Base-by-base conservation (phyloP, 2,113 vertebrate genomes). In the Phalacrocorax pelagicus region DNA sequence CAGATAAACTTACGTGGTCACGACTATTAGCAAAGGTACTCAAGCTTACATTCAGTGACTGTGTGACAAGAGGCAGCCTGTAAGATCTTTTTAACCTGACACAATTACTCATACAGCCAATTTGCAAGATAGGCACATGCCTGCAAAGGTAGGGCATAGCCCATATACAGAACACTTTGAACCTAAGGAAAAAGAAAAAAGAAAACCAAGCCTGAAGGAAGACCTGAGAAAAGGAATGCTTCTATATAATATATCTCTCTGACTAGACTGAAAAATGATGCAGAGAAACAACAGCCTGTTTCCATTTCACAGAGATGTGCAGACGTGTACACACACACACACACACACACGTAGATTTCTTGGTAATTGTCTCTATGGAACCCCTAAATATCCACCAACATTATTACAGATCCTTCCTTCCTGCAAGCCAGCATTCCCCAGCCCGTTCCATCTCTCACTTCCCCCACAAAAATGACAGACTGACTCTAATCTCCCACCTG, bases 401-500 rank as follows among this genome's bases (percentile, higher is more conserved):
- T 93, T 90, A 77, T 92, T 72, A 90, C 57, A 91, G 93, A 96
- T 75, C 94, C 91, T 94, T 93, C 81, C 92, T 95, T 95, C 96
- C 96, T 81, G 88, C 89, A 85, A 91, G 97, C 90, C 96, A 96
- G 92, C 93, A 89, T 91, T 91, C 92, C 92, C 91, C 91, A 92
- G 92, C 78, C 94, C 49, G 4, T 87, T 94, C 88, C 83, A 94
- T 77, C 86, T 95, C 95, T 89, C 89, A 89, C 86, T 96, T 88
- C 95, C 93, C 96, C 91, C 94, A 90, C 91, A 97, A 62, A 97
- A 91, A 96, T 97, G 97, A 98, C 97, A 97, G 98, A 98, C 81
- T 92, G 95, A 96, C 95, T 98, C 97, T 97, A 97, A 98, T 98
- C 97, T 98, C 97, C 96, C 95, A 97, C 96, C 92, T 87, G 94